phyloP scores from a whole-genome alignment of 2,888 invertebrate species.

The Parthenolecanium corni region DNA sequence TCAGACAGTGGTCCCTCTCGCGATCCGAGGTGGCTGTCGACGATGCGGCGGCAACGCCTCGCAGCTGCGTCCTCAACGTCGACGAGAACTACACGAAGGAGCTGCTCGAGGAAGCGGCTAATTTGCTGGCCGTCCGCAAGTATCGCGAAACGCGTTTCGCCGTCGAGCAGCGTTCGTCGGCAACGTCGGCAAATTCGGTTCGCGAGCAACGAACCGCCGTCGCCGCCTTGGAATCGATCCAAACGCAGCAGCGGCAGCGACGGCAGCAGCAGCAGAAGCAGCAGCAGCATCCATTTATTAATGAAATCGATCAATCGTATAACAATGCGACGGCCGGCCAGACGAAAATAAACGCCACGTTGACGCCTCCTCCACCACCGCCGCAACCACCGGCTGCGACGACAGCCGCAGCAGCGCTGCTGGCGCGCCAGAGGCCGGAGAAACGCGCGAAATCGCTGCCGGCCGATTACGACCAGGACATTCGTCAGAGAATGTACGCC shows the following conservation, averaged over 20 bases:
- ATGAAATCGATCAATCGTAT: constrained; percentile 11
- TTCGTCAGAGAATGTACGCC: constrained; percentile 53
- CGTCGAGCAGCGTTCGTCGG: constrained; percentile 40
- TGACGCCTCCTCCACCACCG: background rate
- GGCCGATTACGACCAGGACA: constrained; percentile 10
- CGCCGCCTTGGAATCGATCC: constrained; percentile 20
- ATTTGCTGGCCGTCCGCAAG: constrained; percentile 33
- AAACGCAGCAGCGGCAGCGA: background rate
- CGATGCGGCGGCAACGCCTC: constrained; percentile 24
- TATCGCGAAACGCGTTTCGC: constrained; percentile 32
- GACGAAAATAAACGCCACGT: constrained; percentile 15
- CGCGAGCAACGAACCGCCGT: background rate
- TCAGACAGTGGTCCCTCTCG: background rate
- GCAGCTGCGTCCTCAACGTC: constrained; percentile 23
- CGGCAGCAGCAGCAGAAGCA: too few relatives aligned
- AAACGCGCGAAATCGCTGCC: constrained; percentile 26
- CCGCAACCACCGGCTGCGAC: constrained; percentile 1
- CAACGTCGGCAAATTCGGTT: constrained; percentile 7
- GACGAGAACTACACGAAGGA: constrained; percentile 32
- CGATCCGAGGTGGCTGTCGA: background rate
- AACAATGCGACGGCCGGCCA: background rate
- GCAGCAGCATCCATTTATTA: background rate
- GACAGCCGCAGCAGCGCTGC: background rate
- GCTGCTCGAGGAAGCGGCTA: constrained; percentile 33
- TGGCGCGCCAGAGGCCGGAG: background rate